Evolutionary conservation across 35 echinoderm and acorn worm species (phyloP), one percentile per base, ranked within the genome.

Genomic region (Chiridota heheva): DNA sequence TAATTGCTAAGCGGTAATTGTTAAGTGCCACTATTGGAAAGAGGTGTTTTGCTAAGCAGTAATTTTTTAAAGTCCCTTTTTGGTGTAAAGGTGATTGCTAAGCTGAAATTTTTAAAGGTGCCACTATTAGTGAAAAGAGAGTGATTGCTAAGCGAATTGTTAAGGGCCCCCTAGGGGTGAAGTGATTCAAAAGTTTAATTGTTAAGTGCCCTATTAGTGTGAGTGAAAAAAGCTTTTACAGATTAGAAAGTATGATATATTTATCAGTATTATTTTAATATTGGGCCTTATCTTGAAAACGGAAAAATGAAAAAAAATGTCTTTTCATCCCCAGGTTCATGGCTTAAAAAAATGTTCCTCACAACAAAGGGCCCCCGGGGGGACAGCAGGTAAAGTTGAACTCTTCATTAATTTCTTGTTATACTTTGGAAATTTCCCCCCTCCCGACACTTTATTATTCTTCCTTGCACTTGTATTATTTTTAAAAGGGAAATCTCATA

Each of bases 341-440:
- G 80, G 41, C 42, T 7, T 57, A 83, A 37, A 27, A 70, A 13
- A 5, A 20, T 10, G 51, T 37, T 55, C 62, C 70, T 27, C 45
- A 70, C 28, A 70, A 37, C 17, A 67, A 43, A 18, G 69, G 80
- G 29, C 70, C 70, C 33, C 80, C 80, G 6, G 38, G 18, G 25
- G 64, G 64, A 69, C 18, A n/a, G 63, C 80, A 47, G 63, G 80
- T 83, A 49, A 83, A 37, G 41, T 32, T 62, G 0, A 17, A 13
- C 18, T 7, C 26, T n/a, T 0, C 37, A 44, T 44, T 40, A 36
- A 0, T 70, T 73, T 31, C 15, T 46, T 4, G 37, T 27, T n/a
- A 74, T n/a, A 46, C 12, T 25, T 74, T 24, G 35, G 10, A 38
- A 73, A 43, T 5, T 39, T 43, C 28, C 46, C 3, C 8, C n/a